Evolutionary conservation across 1,140 invertebrate genomes (phyloP).

Genomic region (Muscidifurax raptorellus): DNA sequence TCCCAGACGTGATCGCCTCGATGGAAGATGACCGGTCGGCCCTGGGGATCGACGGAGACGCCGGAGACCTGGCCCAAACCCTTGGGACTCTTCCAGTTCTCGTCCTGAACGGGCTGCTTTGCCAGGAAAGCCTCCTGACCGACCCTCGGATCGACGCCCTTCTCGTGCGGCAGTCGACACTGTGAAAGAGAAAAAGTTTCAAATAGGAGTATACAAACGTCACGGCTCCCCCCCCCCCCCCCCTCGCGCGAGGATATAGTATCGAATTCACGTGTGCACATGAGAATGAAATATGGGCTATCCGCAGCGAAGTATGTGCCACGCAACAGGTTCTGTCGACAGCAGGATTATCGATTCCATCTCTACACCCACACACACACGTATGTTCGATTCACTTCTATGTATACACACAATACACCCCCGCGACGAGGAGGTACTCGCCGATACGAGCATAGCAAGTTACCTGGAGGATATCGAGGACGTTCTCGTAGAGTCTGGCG

Average conservation of each 20-base stretch:
- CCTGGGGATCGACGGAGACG: constrained; percentile 86
- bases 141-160: background rate
- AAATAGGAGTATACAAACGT: too few species aligned
- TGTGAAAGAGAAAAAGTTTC: background rate
- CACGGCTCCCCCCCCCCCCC: too few species aligned
- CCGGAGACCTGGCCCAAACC: constrained; percentile 90
- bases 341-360: background rate
- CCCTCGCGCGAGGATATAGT: too few species aligned
- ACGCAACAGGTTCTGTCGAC: constrained; percentile 37
- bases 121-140: background rate
- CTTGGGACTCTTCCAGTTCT: constrained; percentile 80
- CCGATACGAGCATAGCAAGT: background rate
- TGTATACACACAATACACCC: too few species aligned
- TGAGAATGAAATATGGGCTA: too few species aligned
- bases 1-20: constrained; percentile 89
- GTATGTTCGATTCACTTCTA: too few species aligned
- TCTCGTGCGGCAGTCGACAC: constrained; percentile 40
- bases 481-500: constrained; percentile 48
- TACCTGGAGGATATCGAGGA: constrained; percentile 44
- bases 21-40: constrained; percentile 92
- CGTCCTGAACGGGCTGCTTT: constrained; percentile 79
- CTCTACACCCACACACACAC: background rate
- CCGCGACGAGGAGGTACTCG: too few species aligned
- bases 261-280: background rate
- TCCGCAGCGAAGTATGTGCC: background rate